phyloP scores from a whole-genome alignment of 2,888 invertebrate genomes.

The Cistogaster globosa region DNA sequence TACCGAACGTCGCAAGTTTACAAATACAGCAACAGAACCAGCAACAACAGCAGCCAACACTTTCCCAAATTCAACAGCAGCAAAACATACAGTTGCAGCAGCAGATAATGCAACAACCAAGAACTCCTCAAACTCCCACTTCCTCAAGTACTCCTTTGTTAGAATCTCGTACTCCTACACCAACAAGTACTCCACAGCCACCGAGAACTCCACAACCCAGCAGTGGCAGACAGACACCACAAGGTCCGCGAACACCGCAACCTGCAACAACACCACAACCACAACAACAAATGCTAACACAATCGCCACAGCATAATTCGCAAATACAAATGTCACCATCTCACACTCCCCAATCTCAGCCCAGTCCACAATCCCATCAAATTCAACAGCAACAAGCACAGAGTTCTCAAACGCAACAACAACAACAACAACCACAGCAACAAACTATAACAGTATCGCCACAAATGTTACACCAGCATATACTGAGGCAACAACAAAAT shows the following conservation, averaged over 20 bases:
- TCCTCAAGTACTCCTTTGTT: conserved; percentile 51
- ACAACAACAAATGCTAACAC: conserved; percentile 72
- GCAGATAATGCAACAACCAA: conserved; percentile 76
- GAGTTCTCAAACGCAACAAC: conserved; percentile 74
- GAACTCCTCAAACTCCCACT: conserved; percentile 74
- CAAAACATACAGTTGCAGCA: conserved; percentile 74
- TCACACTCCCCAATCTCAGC: conserved; percentile 71
- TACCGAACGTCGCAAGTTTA: conserved; percentile 76
- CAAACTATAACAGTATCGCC: conserved; percentile 78
- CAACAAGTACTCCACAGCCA: conserved; percentile 66
- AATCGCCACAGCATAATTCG: conserved; percentile 77
- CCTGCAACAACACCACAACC: conserved; percentile 79
- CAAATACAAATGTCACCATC: conserved; percentile 74
- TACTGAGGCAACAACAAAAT: conserved; percentile 78
- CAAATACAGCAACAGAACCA: conserved; percentile 72
- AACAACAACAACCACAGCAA: conserved; percentile 77
- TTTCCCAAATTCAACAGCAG: conserved; percentile 73
- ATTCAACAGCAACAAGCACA: conserved; percentile 76
- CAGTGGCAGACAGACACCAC: conserved; percentile 77
- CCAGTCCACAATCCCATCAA: conserved; percentile 75
- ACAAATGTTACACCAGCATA: conserved; percentile 78
- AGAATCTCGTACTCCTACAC: conserved; percentile 67
- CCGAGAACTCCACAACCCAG: conserved; percentile 75
- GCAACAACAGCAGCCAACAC: conserved; percentile 72
- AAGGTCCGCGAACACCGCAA: conserved; percentile 78